Base-by-base conservation (phyloP, 2,888 invertebrate genomes). In the Entomobrya proxima region DNA sequence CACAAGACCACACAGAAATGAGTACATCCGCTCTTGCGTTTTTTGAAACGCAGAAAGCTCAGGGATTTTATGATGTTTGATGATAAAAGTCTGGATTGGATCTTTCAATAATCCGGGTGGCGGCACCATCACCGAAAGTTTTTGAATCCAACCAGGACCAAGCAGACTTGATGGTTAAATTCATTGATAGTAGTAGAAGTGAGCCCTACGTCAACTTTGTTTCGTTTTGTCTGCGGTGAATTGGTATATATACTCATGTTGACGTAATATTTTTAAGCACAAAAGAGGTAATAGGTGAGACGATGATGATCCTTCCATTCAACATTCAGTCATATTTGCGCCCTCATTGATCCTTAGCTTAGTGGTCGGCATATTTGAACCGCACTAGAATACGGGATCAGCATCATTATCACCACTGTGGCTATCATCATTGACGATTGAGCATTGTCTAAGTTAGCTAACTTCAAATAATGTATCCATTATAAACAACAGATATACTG, bases 31-130 rank as follows among this genome's bases (percentile, higher is more conserved):
- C 32, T 30, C 2, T 21, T 50, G 6, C 44, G 2, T 27, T 15
- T 47, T 74, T 32, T 3, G 69, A 44, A 27, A 40, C n/a, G 13
- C 32, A 11, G 35, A 37, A 15, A 11, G 44, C 44, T 47, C 15
- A 30, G 30, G 4, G 30, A n/a, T 40, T 32, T 77, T 77, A 47
- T 74, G n/a, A 47, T 74, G 13, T 50, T 74, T 74, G 72, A 72
- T 64, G 40, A 69, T 69, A 24, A 27, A 69, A 69, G 44, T 69
- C 69, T 24, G 24, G 9, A 27, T 18, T 30, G n/a, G 21, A 40
- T 37, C 40, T 37, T 76, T 52, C 32, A 47, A 67, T 79, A 79
- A 79, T 79, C 78, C 78, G 67, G 64, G 47, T 64, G 79, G 79
- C 79, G 50, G 27, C 79, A 50, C 18, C 35, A 27, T 37, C 35